Conservation (phyloP, 2,888 invertebrate species). For the Oligia strigilis region DNA sequence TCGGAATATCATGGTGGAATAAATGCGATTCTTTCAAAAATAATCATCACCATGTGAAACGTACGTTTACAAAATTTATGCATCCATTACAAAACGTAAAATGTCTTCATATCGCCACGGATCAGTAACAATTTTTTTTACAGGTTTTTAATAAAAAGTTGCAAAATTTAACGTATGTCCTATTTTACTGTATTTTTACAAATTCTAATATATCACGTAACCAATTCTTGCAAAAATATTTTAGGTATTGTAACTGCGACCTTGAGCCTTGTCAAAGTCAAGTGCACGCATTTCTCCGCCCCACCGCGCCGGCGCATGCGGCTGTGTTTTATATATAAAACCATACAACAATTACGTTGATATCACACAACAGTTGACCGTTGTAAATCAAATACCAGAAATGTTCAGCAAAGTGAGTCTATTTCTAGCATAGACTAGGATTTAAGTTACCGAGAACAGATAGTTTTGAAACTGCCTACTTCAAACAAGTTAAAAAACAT, state of each 20-base stretch:
- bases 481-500: not conserved
- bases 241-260: conserved; percentile 16
- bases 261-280: conserved; percentile 60
- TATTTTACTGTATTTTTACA: not conserved
- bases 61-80: not conserved
- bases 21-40: not conserved
- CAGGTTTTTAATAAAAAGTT: not conserved
- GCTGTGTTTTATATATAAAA: conserved; percentile 66
- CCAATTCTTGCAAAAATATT: not conserved
- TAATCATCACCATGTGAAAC: not conserved
- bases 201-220: not conserved
- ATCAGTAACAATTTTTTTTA: not conserved
- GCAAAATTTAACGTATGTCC: not conserved
- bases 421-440: not conserved
- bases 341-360: conserved; percentile 54
- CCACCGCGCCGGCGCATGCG: conserved; percentile 58
- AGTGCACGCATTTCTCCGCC: conserved; percentile 64
- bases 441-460: not conserved
- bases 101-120: no score
- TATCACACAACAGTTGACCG: conserved; percentile 68
- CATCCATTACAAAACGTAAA: not conserved
- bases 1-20: not conserved
- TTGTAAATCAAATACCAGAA: conserved; percentile 61
- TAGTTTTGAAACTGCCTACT: not conserved
- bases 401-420: conserved; percentile 74